Evolutionary conservation across 2,797 vertebrate genomes (phyloP).

Genomic region (Lates japonicus): DNA sequence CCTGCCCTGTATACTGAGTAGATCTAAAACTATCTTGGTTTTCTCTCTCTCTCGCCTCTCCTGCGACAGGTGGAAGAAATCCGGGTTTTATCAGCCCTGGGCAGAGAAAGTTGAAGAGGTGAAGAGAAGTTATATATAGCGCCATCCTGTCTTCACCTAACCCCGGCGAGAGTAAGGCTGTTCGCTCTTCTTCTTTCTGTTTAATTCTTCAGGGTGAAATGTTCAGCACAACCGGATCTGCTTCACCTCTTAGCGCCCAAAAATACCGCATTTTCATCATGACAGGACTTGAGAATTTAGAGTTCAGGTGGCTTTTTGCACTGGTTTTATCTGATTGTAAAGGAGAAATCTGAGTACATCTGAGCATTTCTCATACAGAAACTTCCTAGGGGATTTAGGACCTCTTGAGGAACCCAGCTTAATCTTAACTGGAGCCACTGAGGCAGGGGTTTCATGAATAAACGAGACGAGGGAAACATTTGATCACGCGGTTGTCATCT

Average conservation of each 20-base stretch:
- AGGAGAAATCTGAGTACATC: not conserved
- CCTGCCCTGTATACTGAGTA: conserved; percentile 23
- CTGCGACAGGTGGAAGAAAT: conserved; percentile 94
- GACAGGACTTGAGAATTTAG: not conserved
- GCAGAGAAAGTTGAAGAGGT: conserved; percentile 97
- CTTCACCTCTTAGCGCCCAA: not conserved
- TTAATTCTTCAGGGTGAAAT: conserved; percentile 3
- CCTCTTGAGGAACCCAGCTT: not conserved
- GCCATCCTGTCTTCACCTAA: conserved; percentile 96
- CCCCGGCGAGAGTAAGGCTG: conserved; percentile 86
- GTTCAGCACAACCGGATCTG: not conserved
- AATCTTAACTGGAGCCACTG: not conserved
- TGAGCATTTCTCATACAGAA: not conserved
- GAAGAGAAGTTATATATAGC: conserved; percentile 96
- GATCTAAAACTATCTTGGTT: conserved; percentile 40
- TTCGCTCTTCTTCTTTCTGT: conserved; percentile 11
- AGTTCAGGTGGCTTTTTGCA: not conserved
- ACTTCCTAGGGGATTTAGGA: not conserved
- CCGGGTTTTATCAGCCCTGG: conserved; percentile 92
- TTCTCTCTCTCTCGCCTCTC: conserved; percentile 5
- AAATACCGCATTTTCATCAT: conserved; percentile 1
- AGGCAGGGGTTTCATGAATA: not conserved
- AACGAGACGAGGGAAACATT: not conserved
- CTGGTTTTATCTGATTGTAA: not conserved
- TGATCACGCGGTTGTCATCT: no score